These are phyloP conservation scores for Pelosia muscerda DNA, from an alignment of 2,888 invertebrate genomes.

Conservation along the genomic window DNA sequence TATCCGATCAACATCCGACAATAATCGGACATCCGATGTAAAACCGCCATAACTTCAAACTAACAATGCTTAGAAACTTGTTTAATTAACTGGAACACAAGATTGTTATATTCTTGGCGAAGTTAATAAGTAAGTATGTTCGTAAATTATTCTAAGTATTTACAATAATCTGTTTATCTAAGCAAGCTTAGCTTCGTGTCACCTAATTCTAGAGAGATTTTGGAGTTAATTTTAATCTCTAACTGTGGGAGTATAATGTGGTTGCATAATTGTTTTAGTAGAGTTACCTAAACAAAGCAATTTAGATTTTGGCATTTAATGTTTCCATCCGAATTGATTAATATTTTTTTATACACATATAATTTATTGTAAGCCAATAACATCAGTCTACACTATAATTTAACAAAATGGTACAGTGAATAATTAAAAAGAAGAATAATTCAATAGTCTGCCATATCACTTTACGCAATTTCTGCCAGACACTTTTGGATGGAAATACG, in stretches of 20 bases:
- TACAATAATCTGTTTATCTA: slow-evolving; percentile 55
- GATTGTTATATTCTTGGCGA: slow-evolving; percentile 23
- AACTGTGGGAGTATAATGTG: slow-evolving; percentile 8
- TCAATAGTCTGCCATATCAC: too few relatives aligned
- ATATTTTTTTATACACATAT: too few relatives aligned
- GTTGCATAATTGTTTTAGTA: too few relatives aligned
- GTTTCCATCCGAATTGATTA: too few relatives aligned
- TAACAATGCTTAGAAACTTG: slow-evolving; percentile 17
- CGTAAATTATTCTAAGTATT: slow-evolving; percentile 43
- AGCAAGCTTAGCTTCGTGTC: slow-evolving; percentile 24
- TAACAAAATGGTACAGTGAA: too few relatives aligned
- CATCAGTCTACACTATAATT: too few relatives aligned
- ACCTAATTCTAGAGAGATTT: slow-evolving; percentile 14
- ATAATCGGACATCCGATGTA: slow-evolving; percentile 1
- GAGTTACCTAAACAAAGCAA: too few relatives aligned
- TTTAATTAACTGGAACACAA: slow-evolving; percentile 26
- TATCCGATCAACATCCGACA: slow-evolving; percentile 5
- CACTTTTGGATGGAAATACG: too few relatives aligned
- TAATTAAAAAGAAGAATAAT: too few relatives aligned
- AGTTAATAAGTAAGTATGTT: slow-evolving; percentile 30
- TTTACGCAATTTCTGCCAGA: too few relatives aligned
- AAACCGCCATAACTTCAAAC: slow-evolving; percentile 12
- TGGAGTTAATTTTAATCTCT: slow-evolving; percentile 24
- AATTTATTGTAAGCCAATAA: too few relatives aligned
- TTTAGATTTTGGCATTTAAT: too few relatives aligned